Percentiles rank a stretch among this genome's conserved stretches.
phyloP scores from a whole-genome alignment of 2,797 vertebrate species.

The Bradypus variegatus region DNA sequence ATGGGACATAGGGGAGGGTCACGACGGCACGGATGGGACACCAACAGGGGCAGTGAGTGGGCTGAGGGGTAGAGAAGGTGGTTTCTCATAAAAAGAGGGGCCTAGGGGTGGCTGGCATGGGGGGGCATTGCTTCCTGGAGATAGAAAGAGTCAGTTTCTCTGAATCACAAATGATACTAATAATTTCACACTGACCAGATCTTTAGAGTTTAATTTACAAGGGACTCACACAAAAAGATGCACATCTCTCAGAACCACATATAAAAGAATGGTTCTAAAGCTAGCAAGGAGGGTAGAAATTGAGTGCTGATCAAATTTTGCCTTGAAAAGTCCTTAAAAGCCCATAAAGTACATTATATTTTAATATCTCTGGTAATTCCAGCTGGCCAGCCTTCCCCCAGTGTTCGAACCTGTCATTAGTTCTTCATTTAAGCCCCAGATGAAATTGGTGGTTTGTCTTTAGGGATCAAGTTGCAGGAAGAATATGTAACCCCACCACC shows the following conservation, averaged over 20 bases:
- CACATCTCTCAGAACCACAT: neutral
- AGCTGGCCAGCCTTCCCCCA: too few species aligned
- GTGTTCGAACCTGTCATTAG: neutral
- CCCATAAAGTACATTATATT: accelerated
- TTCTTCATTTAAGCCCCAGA: neutral
- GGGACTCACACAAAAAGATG: neutral
- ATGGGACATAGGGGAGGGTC: conserved; percentile 73
- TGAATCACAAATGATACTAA: neutral
- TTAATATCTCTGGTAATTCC: neutral
- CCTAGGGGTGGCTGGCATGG: neutral
- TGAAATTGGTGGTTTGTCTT: neutral
- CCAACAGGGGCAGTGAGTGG: conserved; percentile 75
- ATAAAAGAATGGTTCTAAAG: neutral
- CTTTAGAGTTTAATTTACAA: neutral
- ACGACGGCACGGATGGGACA: conserved; percentile 75
- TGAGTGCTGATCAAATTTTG: neutral
- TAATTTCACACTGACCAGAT: neutral
- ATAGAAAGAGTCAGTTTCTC: neutral
- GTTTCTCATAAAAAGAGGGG: neutral
- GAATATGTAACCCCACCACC: neutral
- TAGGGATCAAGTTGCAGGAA: neutral
- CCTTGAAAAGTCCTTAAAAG: neutral
- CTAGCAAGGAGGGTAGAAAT: neutral
- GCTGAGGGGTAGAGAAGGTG: conserved; percentile 41
- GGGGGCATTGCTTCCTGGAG: neutral